These are phyloP conservation scores for Rambutsinella grinnellia DNA, from an alignment of 2,888 invertebrate genomes.

Conservation along the genomic window DNA sequence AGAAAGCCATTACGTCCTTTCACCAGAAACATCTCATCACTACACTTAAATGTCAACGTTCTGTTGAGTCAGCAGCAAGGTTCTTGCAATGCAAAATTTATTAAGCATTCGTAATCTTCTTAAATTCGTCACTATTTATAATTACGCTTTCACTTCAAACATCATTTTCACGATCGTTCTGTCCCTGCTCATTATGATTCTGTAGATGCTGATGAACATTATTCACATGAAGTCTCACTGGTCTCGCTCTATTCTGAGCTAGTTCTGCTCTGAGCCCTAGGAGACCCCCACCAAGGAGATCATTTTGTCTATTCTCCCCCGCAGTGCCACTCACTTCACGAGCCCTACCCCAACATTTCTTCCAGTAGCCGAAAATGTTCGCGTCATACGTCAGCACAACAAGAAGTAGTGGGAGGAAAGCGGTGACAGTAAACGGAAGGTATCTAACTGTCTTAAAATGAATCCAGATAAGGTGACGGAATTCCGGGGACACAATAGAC, in stretches of 20 bases:
- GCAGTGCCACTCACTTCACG: background rate
- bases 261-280: constrained; percentile 4
- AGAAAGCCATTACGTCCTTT: no score
- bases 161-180: background rate
- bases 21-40: background rate
- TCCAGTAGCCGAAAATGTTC: constrained; percentile 15
- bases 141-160: background rate
- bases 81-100: background rate
- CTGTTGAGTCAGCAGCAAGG: background rate
- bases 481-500: constrained; percentile 28
- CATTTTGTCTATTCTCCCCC: background rate
- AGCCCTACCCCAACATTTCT: constrained; percentile 13
- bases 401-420: constrained; percentile 27
- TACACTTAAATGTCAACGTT: background rate
- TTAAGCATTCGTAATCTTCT: background rate
- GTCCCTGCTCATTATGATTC: background rate
- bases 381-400: constrained; percentile 36
- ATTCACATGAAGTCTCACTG: constrained; percentile 12
- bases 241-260: constrained; percentile 17
- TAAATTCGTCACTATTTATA: background rate
- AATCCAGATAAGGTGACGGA: constrained; percentile 18
- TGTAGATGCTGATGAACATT: constrained; percentile 10
- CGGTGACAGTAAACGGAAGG: constrained; percentile 34
- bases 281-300: background rate
- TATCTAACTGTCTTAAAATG: constrained; percentile 40